These are phyloP conservation scores for Cynodonichthys magdalenae DNA, from an alignment of 2,797 vertebrate species.

Conservation along the genomic window DNA sequence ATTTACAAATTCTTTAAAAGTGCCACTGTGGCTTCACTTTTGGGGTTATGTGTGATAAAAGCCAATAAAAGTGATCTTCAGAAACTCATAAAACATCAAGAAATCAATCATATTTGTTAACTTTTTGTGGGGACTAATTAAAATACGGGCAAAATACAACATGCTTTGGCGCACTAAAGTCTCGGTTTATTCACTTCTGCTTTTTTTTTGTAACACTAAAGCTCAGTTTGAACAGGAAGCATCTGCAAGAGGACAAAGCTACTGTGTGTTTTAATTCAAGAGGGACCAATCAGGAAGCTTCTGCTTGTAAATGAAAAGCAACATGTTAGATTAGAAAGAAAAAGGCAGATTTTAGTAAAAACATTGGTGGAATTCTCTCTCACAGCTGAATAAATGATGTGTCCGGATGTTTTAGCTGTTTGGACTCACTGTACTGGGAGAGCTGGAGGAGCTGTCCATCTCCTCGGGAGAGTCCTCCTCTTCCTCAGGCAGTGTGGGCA, in stretches of 20 bases:
- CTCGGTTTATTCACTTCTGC: slow-evolving; percentile 10
- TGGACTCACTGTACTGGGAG: slow-evolving; percentile 85
- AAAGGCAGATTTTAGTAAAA: slow-evolving; percentile 17
- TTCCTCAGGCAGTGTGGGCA: slow-evolving; percentile 94
- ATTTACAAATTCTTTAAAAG: slow-evolving; percentile 3
- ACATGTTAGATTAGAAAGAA: slow-evolving; percentile 6
- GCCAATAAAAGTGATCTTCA: slow-evolving; percentile 6
- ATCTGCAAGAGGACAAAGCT: slow-evolving; percentile 9
- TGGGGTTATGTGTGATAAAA: slow-evolving; percentile 15
- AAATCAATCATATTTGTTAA: slow-evolving; percentile 21
- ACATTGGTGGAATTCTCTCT: slow-evolving; percentile 2
- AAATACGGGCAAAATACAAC: slow-evolving; percentile 6
- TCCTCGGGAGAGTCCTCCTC: slow-evolving; percentile 90
- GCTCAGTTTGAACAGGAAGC: not conserved
- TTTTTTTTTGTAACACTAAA: not conserved
- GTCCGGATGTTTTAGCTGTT: slow-evolving; percentile 10
- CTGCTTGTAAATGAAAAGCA: not conserved
- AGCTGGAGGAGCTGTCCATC: slow-evolving; percentile 82
- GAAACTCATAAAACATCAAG: slow-evolving; percentile 22
- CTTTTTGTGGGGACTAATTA: slow-evolving; percentile 16
- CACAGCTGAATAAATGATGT: slow-evolving; percentile 18
- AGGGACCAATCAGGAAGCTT: slow-evolving; percentile 11
- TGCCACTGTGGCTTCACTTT: not conserved
- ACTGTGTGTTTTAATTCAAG: slow-evolving; percentile 3
- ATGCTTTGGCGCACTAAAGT: slow-evolving; percentile 5